Base-by-base conservation (phyloP, 1,140 invertebrate genomes). In the Heliothis virescens region DNA sequence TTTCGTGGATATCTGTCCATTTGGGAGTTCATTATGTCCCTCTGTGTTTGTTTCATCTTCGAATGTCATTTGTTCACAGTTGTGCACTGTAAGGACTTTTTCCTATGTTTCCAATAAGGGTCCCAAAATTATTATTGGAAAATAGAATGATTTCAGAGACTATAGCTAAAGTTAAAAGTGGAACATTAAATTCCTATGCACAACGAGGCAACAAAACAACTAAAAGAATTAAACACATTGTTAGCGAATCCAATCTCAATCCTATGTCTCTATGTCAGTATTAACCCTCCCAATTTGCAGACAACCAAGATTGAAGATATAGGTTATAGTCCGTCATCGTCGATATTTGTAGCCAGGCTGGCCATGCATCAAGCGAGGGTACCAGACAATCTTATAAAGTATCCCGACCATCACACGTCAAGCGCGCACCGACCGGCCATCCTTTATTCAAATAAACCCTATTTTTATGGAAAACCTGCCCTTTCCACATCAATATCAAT, bases 381-480 rank as follows among this genome's bases (percentile, higher is more conserved):
- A 81, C 76, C 84, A 87, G 89, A 92, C 87, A 90, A 91, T 91
- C 85, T 92, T 91, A 93, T 92, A 91, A 91, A 92, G 88, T 87
- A 91, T 71, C 86, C 81, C 80, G 85, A 86, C 83, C 85, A 87
- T 87, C 82, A 84, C 87, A 87, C 86, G 87, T 90, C 91, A 89
- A 84, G 80, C 89, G 86, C 85, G 79, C 81, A 83, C 88, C 86
- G 83, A 67, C 87, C 89, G 91, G 89, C 88, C 90, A 94, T 94
- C 93, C 91, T 94, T 94, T 94, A 94, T 94, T 94, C 91, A 94
- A 94, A 94, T 94, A 94, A 94, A 94, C 92, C 92, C 92, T 94
- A 94, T 94, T 94, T 94, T 94, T 94, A 94, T 94, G 92, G 93
- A 94, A 93, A 94, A 92, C 89, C 84, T 92, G 91, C 92, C 92